Conservation (phyloP, 2,888 invertebrate genomes). For the Monoplex corrugatus region DNA sequence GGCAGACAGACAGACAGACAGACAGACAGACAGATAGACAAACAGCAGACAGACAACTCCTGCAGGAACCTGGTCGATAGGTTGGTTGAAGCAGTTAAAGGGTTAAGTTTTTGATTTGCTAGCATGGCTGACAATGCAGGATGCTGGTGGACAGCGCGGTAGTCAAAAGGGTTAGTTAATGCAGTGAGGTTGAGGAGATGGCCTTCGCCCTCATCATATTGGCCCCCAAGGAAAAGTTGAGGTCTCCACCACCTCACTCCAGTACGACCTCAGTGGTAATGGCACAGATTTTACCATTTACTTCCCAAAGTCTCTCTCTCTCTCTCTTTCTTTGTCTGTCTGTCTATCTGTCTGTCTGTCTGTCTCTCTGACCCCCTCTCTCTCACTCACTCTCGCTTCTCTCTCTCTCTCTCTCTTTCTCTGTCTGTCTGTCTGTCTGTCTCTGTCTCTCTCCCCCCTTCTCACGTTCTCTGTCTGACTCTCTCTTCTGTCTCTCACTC, state of each 20-base stretch:
- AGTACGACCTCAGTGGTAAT: neutral
- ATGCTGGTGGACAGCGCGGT: no score
- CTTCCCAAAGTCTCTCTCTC: neutral
- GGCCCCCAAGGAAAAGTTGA: no score
- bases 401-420: neutral
- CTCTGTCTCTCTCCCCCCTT: neutral
- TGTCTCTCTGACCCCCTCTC: neutral
- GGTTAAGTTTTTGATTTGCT: no score
- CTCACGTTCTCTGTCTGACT: neutral
- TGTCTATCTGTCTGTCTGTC: slow-evolving; percentile 5
- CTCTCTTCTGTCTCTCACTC: neutral
- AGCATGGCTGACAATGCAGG: no score
- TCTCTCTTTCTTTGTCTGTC: neutral
- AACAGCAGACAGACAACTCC: neutral
- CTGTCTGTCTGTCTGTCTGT: neutral
- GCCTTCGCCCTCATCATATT: no score
- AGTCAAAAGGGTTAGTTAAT: no score
- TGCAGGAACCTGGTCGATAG: no score
- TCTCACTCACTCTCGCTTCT: neutral
- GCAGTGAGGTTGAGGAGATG: no score
- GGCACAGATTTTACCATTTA: neutral
- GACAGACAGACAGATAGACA: neutral
- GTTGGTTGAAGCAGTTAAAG: no score
- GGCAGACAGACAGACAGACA: neutral
- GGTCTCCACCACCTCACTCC: no score